Conservation (phyloP, 1,140 invertebrate species). For the Heliconius hewitsoni region DNA sequence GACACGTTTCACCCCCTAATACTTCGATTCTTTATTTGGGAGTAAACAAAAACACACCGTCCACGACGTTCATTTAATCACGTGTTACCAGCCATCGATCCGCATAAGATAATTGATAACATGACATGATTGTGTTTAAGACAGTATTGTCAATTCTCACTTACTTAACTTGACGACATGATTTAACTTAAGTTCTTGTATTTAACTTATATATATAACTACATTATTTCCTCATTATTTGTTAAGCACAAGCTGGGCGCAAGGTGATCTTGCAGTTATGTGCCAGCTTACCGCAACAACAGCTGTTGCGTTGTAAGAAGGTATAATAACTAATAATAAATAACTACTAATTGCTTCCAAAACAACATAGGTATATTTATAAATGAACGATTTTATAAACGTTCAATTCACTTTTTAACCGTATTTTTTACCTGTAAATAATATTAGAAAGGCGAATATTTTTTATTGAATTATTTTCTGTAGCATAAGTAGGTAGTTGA, state of each 20-base stretch:
- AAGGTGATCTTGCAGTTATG: slow-evolving; percentile 2
- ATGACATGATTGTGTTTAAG: neutral
- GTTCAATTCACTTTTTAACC: neutral
- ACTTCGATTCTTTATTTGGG: slow-evolving; percentile 40
- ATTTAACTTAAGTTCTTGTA: neutral
- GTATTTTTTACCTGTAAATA: neutral
- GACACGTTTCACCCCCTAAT: slow-evolving; percentile 61
- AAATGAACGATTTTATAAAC: neutral
- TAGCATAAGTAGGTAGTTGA: too few relatives aligned
- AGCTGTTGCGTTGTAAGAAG: slow-evolving; percentile 9
- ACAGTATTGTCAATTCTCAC: neutral
- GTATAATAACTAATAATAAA: slow-evolving; percentile 15
- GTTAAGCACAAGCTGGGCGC: neutral
- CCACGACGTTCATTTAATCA: slow-evolving; percentile 28
- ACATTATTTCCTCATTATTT: slow-evolving; percentile 1
- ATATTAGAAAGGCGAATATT: too few relatives aligned
- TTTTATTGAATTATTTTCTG: too few relatives aligned
- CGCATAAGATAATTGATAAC: neutral
- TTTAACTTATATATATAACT: neutral
- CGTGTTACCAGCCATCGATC: neutral
- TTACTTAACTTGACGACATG: neutral
- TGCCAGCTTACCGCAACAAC: slow-evolving; percentile 3
- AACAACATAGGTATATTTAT: neutral
- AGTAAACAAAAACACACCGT: slow-evolving; percentile 33
- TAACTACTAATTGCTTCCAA: slow-evolving; percentile 6